phyloP scores from a whole-genome alignment of 2,797 vertebrate genomes.

The Periparus ater region DNA sequence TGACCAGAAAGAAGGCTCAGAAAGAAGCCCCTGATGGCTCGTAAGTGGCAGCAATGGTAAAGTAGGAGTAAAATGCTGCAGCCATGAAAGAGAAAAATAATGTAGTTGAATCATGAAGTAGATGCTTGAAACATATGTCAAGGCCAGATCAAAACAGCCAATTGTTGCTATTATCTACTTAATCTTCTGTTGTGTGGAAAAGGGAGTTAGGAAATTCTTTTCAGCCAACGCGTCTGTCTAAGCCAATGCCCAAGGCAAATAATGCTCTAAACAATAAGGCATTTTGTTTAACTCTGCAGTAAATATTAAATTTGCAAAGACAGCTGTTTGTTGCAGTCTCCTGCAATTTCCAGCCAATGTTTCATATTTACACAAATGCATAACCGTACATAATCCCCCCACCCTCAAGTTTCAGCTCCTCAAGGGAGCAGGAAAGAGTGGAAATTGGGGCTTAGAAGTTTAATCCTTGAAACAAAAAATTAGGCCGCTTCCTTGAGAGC shows the following conservation, averaged over 20 bases:
- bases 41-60: neutral
- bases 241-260: slow-evolving; percentile 60
- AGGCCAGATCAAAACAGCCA: slow-evolving; percentile 48
- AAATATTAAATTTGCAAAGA: slow-evolving; percentile 25
- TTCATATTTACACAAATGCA: neutral
- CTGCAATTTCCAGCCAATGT: neutral
- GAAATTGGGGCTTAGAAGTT: neutral
- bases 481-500: neutral
- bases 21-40: neutral
- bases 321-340: neutral
- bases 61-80: neutral
- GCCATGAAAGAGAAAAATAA: slow-evolving; percentile 1
- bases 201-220: slow-evolving; percentile 57
- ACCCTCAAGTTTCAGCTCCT: neutral
- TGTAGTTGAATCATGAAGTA: neutral
- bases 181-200: slow-evolving; percentile 46
- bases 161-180: slow-evolving; percentile 59
- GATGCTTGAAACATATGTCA: slow-evolving; percentile 26
- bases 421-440: neutral
- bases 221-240: slow-evolving; percentile 23
- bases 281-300: slow-evolving; percentile 41
- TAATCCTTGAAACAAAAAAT: neutral
- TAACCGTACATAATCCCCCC: neutral
- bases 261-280: slow-evolving; percentile 45
- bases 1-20: neutral